Conservation (phyloP, 2,113 vertebrate species). For the Semnornis frantzii region DNA sequence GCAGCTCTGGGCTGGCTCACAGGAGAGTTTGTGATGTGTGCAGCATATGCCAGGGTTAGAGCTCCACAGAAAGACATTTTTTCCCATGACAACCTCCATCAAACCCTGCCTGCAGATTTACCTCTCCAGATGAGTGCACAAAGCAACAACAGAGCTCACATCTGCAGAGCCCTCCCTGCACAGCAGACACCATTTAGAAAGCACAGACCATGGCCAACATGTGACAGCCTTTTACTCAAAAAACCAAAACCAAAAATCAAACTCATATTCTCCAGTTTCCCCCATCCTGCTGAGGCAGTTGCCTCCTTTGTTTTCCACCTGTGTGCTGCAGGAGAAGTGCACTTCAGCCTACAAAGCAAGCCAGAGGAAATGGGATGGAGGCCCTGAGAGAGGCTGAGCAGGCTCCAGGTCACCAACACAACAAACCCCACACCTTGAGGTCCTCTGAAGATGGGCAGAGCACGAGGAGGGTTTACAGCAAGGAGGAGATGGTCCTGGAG, state of each 20-base stretch:
- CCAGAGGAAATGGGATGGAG: not conserved
- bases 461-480: not conserved
- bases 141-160: not conserved
- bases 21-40: too few species aligned
- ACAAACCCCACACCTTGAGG: fast-evolving
- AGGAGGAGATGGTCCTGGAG: not conserved
- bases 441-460: not conserved
- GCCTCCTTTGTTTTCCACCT: not conserved
- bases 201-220: not conserved
- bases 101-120: not conserved
- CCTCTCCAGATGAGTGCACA: not conserved
- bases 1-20: too few species aligned
- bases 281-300: not conserved
- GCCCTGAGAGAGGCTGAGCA: not conserved
- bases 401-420: not conserved
- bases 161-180: not conserved
- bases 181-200: not conserved
- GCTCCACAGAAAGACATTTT: not conserved
- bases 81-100: not conserved
- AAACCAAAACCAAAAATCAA: not conserved
- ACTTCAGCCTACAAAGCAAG: not conserved
- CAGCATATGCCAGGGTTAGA: not conserved
- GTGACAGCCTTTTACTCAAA: not conserved
- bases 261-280: not conserved
- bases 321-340: not conserved